Percentiles rank a stretch among this genome's conserved stretches.
Conservation (phyloP, 2,113 vertebrate genomes). For the Megaptera novaeangliae region DNA sequence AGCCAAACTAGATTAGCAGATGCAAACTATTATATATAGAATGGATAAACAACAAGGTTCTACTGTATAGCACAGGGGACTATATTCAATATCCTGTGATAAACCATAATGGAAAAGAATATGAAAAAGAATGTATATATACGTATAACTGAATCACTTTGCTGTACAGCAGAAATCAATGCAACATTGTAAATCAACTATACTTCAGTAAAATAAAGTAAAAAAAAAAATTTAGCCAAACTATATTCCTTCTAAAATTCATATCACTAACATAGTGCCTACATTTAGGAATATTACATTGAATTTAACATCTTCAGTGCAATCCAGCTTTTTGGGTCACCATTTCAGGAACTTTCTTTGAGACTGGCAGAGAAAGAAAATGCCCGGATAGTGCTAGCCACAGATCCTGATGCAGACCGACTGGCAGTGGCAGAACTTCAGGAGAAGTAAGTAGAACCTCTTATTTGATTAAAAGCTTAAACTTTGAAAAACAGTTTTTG, state of each 20-base stretch:
- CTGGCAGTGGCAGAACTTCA: slow-evolving; percentile 92
- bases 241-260: slow-evolving; percentile 29
- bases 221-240: background rate
- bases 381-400: slow-evolving; percentile 89
- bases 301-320: background rate
- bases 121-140: background rate
- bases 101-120: background rate
- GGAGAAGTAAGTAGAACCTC: slow-evolving; percentile 81
- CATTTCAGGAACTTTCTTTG: slow-evolving; percentile 88
- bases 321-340: background rate
- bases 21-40: background rate
- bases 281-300: rapidly evolving
- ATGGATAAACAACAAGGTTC: background rate
- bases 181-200: background rate
- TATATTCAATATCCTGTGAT: background rate
- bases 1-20: background rate
- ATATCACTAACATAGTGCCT: background rate
- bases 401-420: slow-evolving; percentile 95
- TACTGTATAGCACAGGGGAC: background rate
- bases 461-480: background rate
- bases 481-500: background rate
- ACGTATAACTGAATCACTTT: background rate
- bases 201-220: background rate
- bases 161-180: background rate
- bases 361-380: slow-evolving; percentile 89